A percentile compares a stretch with the other conserved stretches of the same genome.
These are phyloP conservation scores for Meloidogyne chitwoodi DNA, from an alignment of 1,140 invertebrate species.

Conservation along the genomic window DNA sequence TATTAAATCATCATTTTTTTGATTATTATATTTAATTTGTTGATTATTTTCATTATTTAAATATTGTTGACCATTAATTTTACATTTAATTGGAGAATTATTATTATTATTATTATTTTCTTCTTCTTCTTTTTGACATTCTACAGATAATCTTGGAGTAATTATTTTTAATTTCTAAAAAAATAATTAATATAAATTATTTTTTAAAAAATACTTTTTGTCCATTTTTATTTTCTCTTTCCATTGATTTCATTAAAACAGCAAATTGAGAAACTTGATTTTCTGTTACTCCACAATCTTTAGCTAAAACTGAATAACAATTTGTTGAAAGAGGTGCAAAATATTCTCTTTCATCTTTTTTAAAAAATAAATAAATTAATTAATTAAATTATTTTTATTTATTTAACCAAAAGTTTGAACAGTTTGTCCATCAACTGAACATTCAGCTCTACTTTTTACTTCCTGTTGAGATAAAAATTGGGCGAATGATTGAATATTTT, in stretches of 20 bases:
- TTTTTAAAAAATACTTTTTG: neutral
- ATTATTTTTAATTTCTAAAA: slow-evolving; percentile 38
- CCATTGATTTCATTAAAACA: slow-evolving; percentile 37
- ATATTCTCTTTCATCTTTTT: slow-evolving; percentile 24
- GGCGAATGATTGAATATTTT: slow-evolving; percentile 4
- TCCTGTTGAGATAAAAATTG: neutral
- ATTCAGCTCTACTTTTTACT: slow-evolving; percentile 18
- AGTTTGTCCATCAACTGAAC: slow-evolving; percentile 19
- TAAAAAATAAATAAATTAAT: neutral
- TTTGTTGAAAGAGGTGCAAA: slow-evolving; percentile 7
- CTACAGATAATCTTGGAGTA: slow-evolving; percentile 17
- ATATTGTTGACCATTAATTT: slow-evolving; percentile 21
- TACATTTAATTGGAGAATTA: slow-evolving; percentile 8
- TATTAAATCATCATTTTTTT: slow-evolving; percentile 17
- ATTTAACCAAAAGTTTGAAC: slow-evolving; percentile 27
- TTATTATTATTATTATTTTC: slow-evolving; percentile 6
- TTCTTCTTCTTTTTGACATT: slow-evolving; percentile 18
- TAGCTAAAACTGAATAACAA: slow-evolving; percentile 37
- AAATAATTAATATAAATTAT: too few relatives aligned
- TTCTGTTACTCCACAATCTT: slow-evolving; percentile 30
- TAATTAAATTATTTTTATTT: neutral
- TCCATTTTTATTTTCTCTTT: neutral
- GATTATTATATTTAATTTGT: slow-evolving; percentile 25
- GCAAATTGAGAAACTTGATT: slow-evolving; percentile 25
- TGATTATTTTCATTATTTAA: slow-evolving; percentile 3